phyloP scores from a whole-genome alignment of 2,888 invertebrate species.

The Brachypalpus laphriformis region DNA sequence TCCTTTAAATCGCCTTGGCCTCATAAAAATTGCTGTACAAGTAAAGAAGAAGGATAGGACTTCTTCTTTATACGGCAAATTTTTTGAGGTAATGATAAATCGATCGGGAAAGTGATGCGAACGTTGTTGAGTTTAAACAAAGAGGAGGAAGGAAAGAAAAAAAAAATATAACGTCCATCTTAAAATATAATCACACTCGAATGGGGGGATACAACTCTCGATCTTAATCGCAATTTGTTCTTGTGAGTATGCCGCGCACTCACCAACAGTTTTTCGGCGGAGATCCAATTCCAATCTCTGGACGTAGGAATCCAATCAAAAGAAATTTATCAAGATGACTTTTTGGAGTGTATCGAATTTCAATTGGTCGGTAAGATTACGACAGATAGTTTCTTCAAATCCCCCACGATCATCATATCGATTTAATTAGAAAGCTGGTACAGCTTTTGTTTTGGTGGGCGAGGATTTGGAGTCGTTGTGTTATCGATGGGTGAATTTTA shows the following conservation, averaged over 20 bases:
- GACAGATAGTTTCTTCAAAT: constrained; percentile 19
- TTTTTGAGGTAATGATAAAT: constrained; percentile 63
- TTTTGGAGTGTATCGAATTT: constrained; percentile 64
- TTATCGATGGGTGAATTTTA: not conserved
- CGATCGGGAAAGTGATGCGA: constrained; percentile 71
- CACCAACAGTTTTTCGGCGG: not conserved
- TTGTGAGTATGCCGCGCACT: constrained; percentile 24
- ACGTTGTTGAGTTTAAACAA: constrained; percentile 30
- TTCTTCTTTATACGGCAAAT: constrained; percentile 6
- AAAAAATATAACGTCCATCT: constrained; percentile 16
- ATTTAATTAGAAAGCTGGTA: constrained; percentile 59
- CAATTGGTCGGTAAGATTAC: constrained; percentile 34
- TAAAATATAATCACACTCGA: constrained; percentile 21
- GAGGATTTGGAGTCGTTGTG: not conserved
- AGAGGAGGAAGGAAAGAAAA: not conserved
- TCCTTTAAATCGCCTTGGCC: constrained; percentile 51
- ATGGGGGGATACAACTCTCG: constrained; percentile 47
- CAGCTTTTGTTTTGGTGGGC: not conserved
- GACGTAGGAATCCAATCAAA: constrained; percentile 43
- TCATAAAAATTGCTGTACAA: not conserved
- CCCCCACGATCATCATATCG: constrained; percentile 20
- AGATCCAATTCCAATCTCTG: constrained; percentile 42
- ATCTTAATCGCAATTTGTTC: constrained; percentile 69
- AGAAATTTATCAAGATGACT: constrained; percentile 62
- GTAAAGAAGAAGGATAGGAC: not conserved